Base-by-base conservation (phyloP, 2,113 vertebrate genomes). In the Channa maculata region DNA sequence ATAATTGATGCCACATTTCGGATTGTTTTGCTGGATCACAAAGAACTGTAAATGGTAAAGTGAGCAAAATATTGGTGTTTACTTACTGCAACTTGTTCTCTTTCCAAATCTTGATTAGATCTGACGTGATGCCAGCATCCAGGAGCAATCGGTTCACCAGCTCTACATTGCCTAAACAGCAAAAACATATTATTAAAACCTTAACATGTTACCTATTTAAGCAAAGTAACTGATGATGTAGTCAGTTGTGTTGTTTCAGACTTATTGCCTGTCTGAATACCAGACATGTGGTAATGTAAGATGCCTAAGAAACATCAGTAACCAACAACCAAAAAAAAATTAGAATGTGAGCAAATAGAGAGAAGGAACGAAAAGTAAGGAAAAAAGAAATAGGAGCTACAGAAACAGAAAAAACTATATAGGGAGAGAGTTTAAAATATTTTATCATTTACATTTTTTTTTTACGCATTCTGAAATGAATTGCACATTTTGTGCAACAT, bases 101-200 rank as follows among this genome's bases (percentile, higher is more conserved):
- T 85, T 92, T 97, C 97, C 98, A 99, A 50, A 94, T 86, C 83
- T 95, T 94, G 57, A 90, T 95, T 76, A 99, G 94, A 48, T 97
- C 96, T 49, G 91, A 86, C 63, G 97, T 98, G 92, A 99, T 95
- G 45, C 97, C 97, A 9, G 97, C 98, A 83, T 99, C 98, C 76
- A 99, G 85, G 57, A 99, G 92, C 86, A 97, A 73, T 75, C 97
- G 88, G 79, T 97, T 94, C 76, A 98, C 88, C 93, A 99, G 92
- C 54, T 96, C 95, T 14, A 89, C 93, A 37, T 98, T 96, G 87
- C 98, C 98, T 99, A 43, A 61, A 81, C 34, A 73, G 12, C n/a
- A 74, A 84, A 62, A 57, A 4, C 39, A 37, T 34, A 70, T 34
- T n/a, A 5, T 4, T 49, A 44, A 6, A 63, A 34, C 3, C 3